These are phyloP conservation scores for Hesperophylax magnus DNA, from an alignment of 1,140 invertebrate species.

Conservation along the genomic window DNA sequence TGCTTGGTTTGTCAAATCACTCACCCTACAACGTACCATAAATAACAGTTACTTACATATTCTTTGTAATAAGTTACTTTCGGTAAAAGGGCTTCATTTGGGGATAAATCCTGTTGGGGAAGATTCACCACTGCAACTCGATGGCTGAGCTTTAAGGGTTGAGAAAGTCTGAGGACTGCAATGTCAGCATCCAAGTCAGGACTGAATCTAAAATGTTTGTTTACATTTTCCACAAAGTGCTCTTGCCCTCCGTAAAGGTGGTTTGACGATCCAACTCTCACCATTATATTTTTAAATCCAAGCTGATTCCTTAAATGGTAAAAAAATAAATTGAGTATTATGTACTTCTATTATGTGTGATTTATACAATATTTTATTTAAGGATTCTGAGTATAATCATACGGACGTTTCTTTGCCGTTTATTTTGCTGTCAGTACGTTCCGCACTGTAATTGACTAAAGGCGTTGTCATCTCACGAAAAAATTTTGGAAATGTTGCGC, in stretches of 20 bases:
- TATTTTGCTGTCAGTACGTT: no score
- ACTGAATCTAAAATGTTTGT: background rate
- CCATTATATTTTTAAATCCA: background rate
- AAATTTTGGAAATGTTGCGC: no score
- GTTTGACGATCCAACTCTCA: background rate
- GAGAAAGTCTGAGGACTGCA: background rate
- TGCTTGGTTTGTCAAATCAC: no score
- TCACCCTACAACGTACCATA: no score
- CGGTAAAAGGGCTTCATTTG: no score
- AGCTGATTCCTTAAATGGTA: background rate
- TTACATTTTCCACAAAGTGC: background rate
- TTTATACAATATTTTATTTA: no score
- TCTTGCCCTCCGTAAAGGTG: background rate
- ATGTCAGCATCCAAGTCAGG: background rate
- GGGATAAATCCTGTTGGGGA: background rate
- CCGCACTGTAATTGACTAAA: no score
- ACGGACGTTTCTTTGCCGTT: no score
- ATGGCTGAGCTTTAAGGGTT: background rate
- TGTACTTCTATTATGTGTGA: background rate
- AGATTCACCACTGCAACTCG: background rate
- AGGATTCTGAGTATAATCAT: no score
- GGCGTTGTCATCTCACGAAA: no score
- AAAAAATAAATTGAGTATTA: background rate
- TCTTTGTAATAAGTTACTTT: no score
- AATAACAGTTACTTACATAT: no score